phyloP scores from a whole-genome alignment of 2,113 vertebrate genomes.

The Psittacus erithacus region DNA sequence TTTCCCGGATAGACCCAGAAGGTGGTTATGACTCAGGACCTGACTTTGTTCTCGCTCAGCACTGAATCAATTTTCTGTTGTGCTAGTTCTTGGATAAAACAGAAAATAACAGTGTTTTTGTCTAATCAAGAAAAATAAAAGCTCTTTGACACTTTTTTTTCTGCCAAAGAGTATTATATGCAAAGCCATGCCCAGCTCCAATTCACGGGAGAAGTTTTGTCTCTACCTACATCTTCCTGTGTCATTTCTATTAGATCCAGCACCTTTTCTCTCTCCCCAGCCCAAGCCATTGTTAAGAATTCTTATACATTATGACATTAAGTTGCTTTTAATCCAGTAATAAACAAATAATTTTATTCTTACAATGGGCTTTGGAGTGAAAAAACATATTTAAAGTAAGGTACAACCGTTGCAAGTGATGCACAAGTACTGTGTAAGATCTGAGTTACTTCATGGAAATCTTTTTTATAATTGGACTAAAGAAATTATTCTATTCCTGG shows the following conservation, averaged over 20 bases:
- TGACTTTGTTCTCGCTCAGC: neutral
- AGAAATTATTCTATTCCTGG: neutral
- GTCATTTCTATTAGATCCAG: neutral
- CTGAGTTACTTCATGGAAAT: neutral
- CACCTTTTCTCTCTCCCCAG: neutral
- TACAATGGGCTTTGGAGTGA: neutral
- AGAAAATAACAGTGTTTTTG: neutral
- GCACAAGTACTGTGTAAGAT: neutral
- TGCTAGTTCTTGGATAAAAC: neutral
- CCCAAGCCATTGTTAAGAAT: neutral
- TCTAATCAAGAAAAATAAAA: neutral
- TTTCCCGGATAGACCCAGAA: neutral
- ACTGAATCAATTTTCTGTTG: neutral
- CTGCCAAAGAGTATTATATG: neutral
- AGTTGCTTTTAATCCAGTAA: neutral
- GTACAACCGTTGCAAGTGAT: neutral
- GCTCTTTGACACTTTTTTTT: neutral
- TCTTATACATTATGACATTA: neutral
- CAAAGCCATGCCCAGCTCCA: neutral
- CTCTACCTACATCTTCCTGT: neutral
- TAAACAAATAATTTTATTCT: neutral
- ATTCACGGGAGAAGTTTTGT: neutral
- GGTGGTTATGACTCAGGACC: neutral
- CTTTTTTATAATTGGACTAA: neutral
- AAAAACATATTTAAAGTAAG: neutral